Evolutionary conservation across 2,797 vertebrate species (phyloP).

Genomic region (Delichon dasypus): DNA sequence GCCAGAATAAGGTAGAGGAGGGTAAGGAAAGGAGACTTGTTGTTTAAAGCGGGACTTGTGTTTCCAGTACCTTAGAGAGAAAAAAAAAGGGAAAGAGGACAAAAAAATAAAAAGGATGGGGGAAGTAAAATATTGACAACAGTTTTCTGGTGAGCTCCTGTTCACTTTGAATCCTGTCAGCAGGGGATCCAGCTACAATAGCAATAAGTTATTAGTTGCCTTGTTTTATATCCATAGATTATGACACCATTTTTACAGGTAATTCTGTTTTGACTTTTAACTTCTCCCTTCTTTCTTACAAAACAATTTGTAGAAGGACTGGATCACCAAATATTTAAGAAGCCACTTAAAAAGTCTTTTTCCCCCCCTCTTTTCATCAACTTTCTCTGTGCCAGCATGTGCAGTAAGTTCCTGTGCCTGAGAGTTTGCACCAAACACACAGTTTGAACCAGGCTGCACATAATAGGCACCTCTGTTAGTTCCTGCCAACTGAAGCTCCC

Average conservation of each 20-base stretch:
- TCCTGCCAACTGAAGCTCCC: constrained; percentile 74
- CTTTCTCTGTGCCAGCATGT: constrained; percentile 67
- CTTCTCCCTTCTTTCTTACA: not conserved
- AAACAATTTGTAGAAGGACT: constrained; percentile 24
- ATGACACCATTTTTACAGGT: not conserved
- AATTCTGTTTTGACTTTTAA: not conserved
- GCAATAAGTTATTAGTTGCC: not conserved
- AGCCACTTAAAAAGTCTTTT: constrained; percentile 55
- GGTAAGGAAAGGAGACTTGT: not conserved
- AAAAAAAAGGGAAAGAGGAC: not conserved
- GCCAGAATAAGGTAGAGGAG: not conserved
- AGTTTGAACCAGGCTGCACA: constrained; percentile 74
- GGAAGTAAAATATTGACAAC: not conserved
- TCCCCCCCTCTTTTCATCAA: constrained; percentile 69
- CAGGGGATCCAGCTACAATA: not conserved
- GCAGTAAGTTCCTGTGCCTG: constrained; percentile 68
- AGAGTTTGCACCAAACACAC: constrained; percentile 70
- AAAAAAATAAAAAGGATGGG: not conserved
- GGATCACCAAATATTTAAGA: constrained; percentile 60
- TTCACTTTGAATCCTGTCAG: not conserved
- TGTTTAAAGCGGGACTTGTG: not conserved
- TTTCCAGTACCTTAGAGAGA: not conserved
- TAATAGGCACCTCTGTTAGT: constrained; percentile 79
- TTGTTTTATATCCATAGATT: not conserved
- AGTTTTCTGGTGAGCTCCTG: not conserved